A percentile compares a stretch with the other conserved stretches of the same genome.
phyloP scores from a whole-genome alignment of 2,113 vertebrate species.

The Maccullochella peelii region DNA sequence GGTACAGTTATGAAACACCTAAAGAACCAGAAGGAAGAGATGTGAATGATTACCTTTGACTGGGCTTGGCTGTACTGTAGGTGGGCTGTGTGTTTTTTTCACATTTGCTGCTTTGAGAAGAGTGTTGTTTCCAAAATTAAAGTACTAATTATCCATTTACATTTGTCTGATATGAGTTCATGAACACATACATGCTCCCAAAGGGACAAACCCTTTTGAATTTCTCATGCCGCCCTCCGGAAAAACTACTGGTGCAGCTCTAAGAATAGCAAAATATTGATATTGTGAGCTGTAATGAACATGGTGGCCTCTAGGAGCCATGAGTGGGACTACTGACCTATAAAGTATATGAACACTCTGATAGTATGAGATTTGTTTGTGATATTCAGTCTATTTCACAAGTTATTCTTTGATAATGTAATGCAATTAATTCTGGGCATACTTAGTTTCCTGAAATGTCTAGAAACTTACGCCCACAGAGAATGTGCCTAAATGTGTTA shows the following conservation, averaged over 20 bases:
- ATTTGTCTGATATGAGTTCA: not conserved
- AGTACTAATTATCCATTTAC: not conserved
- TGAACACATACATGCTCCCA: not conserved
- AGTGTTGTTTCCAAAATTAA: not conserved
- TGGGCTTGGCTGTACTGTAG: too few relatives aligned
- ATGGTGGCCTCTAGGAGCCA: not conserved
- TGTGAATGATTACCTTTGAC: not conserved
- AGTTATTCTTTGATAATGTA: not conserved
- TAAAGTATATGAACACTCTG: not conserved
- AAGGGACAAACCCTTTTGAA: not conserved
- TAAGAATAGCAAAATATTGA: not conserved
- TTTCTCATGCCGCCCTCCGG: not conserved
- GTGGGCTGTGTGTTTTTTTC: not conserved
- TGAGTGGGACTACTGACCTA: not conserved
- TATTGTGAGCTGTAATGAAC: not conserved
- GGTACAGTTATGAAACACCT: constrained; percentile 92
- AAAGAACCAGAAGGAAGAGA: constrained; percentile 11
- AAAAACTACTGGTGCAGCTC: not conserved
- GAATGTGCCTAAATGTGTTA: not conserved
- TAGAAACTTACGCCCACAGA: not conserved
- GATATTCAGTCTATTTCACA: not conserved
- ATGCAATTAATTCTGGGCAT: not conserved
- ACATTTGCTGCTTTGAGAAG: not conserved
- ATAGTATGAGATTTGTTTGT: not conserved
- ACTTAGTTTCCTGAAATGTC: not conserved